A percentile compares a stretch with the other conserved stretches of the same genome.
Evolutionary conservation across 2,888 invertebrate species (phyloP).

Genomic region (Lycia hirtaria): DNA sequence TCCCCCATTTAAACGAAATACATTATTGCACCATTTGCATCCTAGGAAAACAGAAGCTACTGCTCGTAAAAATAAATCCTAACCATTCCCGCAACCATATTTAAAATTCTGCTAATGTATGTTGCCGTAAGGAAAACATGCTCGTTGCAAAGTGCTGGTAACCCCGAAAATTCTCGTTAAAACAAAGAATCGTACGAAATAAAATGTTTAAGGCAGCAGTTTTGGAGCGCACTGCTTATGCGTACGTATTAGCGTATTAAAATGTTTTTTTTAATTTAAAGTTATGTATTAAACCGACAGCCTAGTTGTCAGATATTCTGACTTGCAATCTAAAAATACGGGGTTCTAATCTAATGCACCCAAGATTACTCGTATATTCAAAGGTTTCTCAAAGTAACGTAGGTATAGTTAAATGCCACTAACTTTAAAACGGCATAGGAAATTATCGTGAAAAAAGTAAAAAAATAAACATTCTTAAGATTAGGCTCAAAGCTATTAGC

Average conservation of each 20-base stretch:
- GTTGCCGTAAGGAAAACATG: conserved; percentile 30
- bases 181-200: conserved; percentile 28
- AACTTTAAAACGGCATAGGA: too few species aligned
- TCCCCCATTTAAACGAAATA: neutral
- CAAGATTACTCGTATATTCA: too few species aligned
- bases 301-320: too few species aligned
- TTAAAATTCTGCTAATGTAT: conserved; percentile 25
- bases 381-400: too few species aligned
- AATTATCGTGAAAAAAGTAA: too few species aligned
- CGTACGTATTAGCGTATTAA: neutral
- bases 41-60: neutral
- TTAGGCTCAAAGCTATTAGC: too few species aligned
- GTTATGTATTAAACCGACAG: too few species aligned
- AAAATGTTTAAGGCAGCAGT: conserved; percentile 21
- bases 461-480: too few species aligned
- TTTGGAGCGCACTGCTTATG: neutral
- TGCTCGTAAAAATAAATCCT: conserved; percentile 5
- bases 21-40: neutral
- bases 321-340: too few species aligned
- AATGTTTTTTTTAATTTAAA: too few species aligned
- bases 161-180: conserved; percentile 30
- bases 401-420: too few species aligned
- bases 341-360: too few species aligned
- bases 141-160: conserved; percentile 26
- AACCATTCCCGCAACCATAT: conserved; percentile 9